Evolutionary conservation across 2,888 invertebrate species (phyloP), one percentile per base, ranked within the genome.

Genomic region (Molorchus minor): DNA sequence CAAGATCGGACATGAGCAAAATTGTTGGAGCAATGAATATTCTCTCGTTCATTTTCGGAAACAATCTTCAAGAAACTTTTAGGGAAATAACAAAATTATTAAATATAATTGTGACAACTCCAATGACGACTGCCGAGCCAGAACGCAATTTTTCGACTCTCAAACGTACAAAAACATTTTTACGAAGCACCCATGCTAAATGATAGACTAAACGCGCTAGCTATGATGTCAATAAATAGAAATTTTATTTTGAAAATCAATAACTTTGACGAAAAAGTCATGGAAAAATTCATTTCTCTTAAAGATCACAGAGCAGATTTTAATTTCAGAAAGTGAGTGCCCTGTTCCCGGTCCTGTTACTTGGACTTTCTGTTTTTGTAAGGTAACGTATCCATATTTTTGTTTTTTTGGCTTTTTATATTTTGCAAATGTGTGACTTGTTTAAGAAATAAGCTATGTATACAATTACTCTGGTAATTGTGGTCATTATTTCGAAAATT

Each of bases 191-290:
- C 20, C n/a, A 21, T n/a, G 19, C 3, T 4, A 2, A 12, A 43
- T n/a, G 43, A 43, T 4, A 5, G 43, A 43, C 21, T 43, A 19
- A 43, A 43, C 12, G 43, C 43, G 8, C 12, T 43, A 3, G 43
- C 43, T n/a, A 43, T 21, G 43, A 43, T 43, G 43, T 21, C 21
- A 1, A 19, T 43, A 19, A 43, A 43, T 20, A 19, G 20, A 43
- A 21, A 43, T 21, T 21, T 43, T 12, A 13, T 43, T 3, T 13
- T 20, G 7, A 13, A 43, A 3, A 43, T 43, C 3, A 12, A 3
- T 5, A 43, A 43, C 12, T 43, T 43, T 20, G 43, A 43, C 12
- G 43, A 43, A 20, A 43, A 43, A 43, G 43, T 43, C 4, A 10
- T 43, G 20, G 21, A 20, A 21, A 19, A 20, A 19, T 20, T 21